Evolutionary conservation across 1,140 invertebrate genomes (phyloP), one percentile per base, ranked within the genome.

Genomic region (Drosophila bocqueti): DNA sequence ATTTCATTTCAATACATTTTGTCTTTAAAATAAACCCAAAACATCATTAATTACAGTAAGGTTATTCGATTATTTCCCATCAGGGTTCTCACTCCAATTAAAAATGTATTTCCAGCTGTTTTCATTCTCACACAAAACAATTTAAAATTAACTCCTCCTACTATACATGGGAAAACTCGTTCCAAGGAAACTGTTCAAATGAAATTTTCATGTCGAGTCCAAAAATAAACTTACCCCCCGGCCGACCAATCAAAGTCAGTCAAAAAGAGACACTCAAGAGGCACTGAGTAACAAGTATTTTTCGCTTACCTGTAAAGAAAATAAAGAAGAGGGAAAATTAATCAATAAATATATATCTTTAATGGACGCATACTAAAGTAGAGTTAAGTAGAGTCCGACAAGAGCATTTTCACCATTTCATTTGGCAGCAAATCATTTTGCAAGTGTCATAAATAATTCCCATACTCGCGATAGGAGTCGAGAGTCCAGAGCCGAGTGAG

Each of bases 221-320:
- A 43, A 73, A 73, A 60, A 73, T 73, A 73, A 73, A 73, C 69
- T 72, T 61, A 73, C 67, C 67, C 43, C 36, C 8, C 21, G 15
- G 15, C 24, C 18, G 9, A 2, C 47, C 42, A 36, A 31, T 54
- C 47, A 29, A 26, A 34, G 50, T 36, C 47, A 36, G n/a, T 26
- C n/a, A 45, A 13, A 43, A 18, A 38, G 29, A 21, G 18, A 43
- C 42, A 66, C n/a, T 40, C 16, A 5, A 13, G 31, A 34, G 31
- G 8, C 34, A 15, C 4, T 6, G 26, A 57, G 21, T 76, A 78
- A 69, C 50, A 68, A 59, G 74, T 62, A 74, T 62, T 62, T 89
- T 82, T 66, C 36, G 84, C 84, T 87, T 87, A 87, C 84, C 84
- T 87, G 81, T 36, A 87, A 86, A 52, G 63, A 81, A 75, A 73